Conservation (phyloP, 1,140 invertebrate genomes). For the Megalopta genalis region DNA sequence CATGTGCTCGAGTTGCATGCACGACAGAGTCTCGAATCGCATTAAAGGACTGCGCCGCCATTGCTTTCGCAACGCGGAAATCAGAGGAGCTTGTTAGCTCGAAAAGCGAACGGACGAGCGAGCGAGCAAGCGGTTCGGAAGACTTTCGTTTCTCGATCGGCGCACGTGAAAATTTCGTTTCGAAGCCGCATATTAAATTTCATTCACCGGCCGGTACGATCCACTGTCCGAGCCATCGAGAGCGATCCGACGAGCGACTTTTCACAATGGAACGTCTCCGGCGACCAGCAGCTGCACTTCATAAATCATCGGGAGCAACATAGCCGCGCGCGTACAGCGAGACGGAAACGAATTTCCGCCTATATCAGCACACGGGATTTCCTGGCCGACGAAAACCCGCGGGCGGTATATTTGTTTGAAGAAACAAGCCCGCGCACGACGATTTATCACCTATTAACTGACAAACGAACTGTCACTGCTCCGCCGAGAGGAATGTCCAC, state of each 20-base stretch:
- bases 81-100: not conserved
- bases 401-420: not conserved
- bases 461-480: slow-evolving; percentile 17
- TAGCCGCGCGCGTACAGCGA: not conserved
- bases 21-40: slow-evolving; percentile 56
- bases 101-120: too few relatives aligned
- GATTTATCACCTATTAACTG: slow-evolving; percentile 27
- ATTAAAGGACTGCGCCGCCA: slow-evolving; percentile 47
- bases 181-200: not conserved
- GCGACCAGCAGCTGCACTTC: not conserved
- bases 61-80: not conserved
- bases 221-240: not conserved
- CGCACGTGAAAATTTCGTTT: not conserved
- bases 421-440: not conserved
- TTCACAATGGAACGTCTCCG: not conserved
- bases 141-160: too few relatives aligned
- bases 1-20: slow-evolving; percentile 14
- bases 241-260: not conserved
- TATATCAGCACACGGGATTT: not conserved
- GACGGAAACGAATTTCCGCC: not conserved
- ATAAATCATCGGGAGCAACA: slow-evolving; percentile 1
- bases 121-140: too few relatives aligned
- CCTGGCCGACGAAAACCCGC: not conserved
- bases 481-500: slow-evolving; percentile 12
- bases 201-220: too few relatives aligned